Evolutionary conservation across 2,888 invertebrate genomes (phyloP).

Genomic region (Pheosia gnoma): DNA sequence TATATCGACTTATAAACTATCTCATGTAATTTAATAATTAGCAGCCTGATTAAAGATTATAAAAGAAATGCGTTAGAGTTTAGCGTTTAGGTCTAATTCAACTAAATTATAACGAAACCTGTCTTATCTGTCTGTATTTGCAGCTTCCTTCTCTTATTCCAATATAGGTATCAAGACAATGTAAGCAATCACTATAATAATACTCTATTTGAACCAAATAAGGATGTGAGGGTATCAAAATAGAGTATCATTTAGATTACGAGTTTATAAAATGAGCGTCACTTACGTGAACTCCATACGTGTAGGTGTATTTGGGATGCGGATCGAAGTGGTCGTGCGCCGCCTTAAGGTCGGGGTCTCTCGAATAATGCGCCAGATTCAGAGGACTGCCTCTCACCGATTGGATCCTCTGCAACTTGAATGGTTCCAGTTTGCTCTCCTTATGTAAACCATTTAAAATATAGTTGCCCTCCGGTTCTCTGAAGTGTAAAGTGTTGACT

Average conservation of each 20-base stretch:
- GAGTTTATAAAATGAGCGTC: slow-evolving; percentile 11
- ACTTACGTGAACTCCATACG: slow-evolving; percentile 74
- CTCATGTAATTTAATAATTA: too few species aligned
- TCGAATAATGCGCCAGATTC: slow-evolving; percentile 50
- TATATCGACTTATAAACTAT: too few species aligned
- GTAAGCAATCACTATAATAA: too few species aligned
- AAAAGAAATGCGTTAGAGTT: too few species aligned
- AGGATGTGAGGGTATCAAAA: neutral
- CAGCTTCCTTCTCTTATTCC: too few species aligned
- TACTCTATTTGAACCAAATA: too few species aligned
- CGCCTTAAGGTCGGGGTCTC: slow-evolving; percentile 26
- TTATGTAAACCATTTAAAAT: slow-evolving; percentile 3
- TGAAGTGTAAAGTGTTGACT: neutral
- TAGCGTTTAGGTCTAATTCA: too few species aligned
- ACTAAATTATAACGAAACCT: too few species aligned
- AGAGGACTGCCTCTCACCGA: slow-evolving; percentile 45
- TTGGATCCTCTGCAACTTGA: slow-evolving; percentile 46
- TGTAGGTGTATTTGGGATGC: slow-evolving; percentile 61
- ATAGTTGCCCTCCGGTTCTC: slow-evolving; percentile 9
- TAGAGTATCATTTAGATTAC: neutral
- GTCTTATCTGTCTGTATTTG: too few species aligned
- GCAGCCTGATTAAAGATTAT: too few species aligned
- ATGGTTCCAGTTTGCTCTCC: slow-evolving; percentile 31
- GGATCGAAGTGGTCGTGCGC: slow-evolving; percentile 42
- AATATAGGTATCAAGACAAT: too few species aligned